Evolutionary conservation across 2,797 vertebrate genomes (phyloP), one percentile per base, ranked within the genome.

Genomic region (Tympanoctomys barrerae): DNA sequence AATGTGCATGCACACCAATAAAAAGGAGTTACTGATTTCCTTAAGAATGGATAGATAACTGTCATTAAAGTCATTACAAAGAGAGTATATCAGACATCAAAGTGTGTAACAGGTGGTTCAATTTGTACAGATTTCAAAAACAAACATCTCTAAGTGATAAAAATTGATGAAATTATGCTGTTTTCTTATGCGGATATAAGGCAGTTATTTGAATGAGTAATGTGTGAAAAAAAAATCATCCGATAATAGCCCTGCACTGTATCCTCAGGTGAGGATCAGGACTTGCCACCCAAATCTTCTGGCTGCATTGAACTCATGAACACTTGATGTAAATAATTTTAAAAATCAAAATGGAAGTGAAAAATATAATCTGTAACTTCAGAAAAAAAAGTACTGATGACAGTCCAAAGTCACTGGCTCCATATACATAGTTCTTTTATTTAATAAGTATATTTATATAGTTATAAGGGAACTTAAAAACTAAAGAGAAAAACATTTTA

Each of bases 331-430:
- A 75, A 78, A 26, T 54, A 4, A 36, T 49, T 75, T 80, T 81
- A n/a, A 78, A 71, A 75, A 73, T 36, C 21, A 83, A 73, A n/a
- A 80, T 33, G 18, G 19, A 7, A 42, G 57, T 96, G 19, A 89
- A 81, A 77, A n/a, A 10, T n/a, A 4, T 46, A 86, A 10, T 7
- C 19, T 46, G 3, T 16, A 54, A 9, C 22, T 68, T 92, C 14
- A 16, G 5, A 70, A 59, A 80, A 64, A 80, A 73, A 90, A n/a
- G 28, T 68, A n/a, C 0, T 14, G 36, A 59, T 1, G 2, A n/a
- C 5, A 78, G 22, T 68, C 7, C 18, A 70, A 2, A 62, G 33
- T 57, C 71, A 64, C 1, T 14, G 0, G 61, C 21, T n/a, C 6
- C 31, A 7, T 11, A 28, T 70, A 24, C 61, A 21, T 33, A 54